Base-by-base conservation (phyloP, 2,113 vertebrate genomes). In the Clinocottus analis region DNA sequence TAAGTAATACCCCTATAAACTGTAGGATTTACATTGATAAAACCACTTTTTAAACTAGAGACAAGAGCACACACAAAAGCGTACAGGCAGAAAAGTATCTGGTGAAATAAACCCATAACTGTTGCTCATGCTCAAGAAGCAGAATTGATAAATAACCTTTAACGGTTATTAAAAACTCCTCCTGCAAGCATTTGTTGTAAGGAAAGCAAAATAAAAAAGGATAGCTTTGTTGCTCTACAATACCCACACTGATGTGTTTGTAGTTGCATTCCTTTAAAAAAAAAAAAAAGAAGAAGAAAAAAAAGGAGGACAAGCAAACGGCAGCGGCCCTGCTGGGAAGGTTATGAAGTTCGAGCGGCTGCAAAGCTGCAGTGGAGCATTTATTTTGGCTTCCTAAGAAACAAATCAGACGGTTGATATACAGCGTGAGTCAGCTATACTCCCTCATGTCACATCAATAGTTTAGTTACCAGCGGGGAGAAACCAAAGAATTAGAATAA, bases 401-500 rank as follows among this genome's bases (percentile, higher is more conserved):
- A 56, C 79, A 73, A 80, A 84, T 72, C 37, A 74, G 63, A 61
- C 63, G 1, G 68, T 72, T 86, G 85, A 83, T 85, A 27, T 70
- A 69, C 81, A 73, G 66, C 56, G 49, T 62, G 82, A 90, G 74
- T 85, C 74, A 71, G 82, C 85, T 72, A 9, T 73, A 11, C 76
- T 87, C 82, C 79, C 83, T 82, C 65, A 27, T 25, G 61, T 74
- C 84, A 83, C 87, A 83, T 85, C 81, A 65, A 77, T 74, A 79
- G 60, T 84, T 86, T 86, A 89, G 90, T 91, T 86, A 84, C 37
- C 70, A n/a, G 65, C 37, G 2, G 43, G 33, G 29, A 35, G 56
- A 69, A 87, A 79, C 41, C 72, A 77, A 72, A 75, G 68, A 79
- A 80, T 87, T 79, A 84, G 78, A 89, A 87, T 87, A 80, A 89